phyloP scores from a whole-genome alignment of 2,113 vertebrate genomes.

The Rhodinocichla rosea region DNA sequence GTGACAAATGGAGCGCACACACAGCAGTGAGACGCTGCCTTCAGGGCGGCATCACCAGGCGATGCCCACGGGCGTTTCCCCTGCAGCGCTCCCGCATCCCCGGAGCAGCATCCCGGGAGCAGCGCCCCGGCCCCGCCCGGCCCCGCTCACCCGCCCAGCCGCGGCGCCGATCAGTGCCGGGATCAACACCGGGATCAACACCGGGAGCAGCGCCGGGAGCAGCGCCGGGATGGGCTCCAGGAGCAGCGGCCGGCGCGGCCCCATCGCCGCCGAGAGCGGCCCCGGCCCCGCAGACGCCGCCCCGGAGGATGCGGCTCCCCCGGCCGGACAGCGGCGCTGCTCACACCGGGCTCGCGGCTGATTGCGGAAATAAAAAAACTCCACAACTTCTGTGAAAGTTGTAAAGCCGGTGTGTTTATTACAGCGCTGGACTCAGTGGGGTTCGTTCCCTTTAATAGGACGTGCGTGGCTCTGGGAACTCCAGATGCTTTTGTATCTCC shows the following conservation, averaged over 20 bases:
- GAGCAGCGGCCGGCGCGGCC: not conserved
- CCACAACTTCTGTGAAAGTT: too few species aligned
- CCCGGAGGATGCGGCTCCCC: not conserved
- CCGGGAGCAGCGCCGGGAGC: not conserved
- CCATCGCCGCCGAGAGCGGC: not conserved
- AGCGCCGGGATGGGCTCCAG: too few species aligned
- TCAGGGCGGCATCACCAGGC: not conserved
- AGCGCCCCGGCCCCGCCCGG: not conserved
- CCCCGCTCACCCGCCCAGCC: not conserved
- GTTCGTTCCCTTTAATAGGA: too few species aligned
- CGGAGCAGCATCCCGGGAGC: not conserved
- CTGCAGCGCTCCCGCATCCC: not conserved
- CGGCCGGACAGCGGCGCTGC: too few species aligned
- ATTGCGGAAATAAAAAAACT: too few species aligned
- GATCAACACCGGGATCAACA: accelerated
- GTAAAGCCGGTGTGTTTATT: too few species aligned
- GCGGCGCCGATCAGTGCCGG: not conserved
- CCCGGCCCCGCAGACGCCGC: not conserved
- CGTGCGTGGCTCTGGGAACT: too few species aligned
- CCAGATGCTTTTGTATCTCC: too few species aligned
- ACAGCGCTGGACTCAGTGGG: too few species aligned
- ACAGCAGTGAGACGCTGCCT: not conserved
- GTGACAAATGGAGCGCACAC: not conserved
- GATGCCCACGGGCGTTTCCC: not conserved
- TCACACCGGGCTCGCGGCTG: too few species aligned